Evolutionary conservation across 2,797 vertebrate genomes (phyloP).

Genomic region (Leontopithecus rosalia): DNA sequence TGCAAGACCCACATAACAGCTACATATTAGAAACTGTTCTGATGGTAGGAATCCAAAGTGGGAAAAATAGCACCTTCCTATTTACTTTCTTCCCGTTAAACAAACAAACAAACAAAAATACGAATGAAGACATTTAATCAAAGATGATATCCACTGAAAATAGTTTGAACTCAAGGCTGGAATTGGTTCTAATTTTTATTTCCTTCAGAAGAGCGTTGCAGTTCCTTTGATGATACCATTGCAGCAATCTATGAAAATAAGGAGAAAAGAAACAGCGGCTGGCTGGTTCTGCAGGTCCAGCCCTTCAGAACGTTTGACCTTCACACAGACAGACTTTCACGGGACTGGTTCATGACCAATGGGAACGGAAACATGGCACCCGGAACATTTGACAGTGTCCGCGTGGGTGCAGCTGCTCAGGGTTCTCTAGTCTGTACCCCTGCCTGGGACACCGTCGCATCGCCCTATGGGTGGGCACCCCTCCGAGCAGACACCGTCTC

Average conservation of each 20-base stretch:
- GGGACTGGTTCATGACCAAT: background rate
- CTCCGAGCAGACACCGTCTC: background rate
- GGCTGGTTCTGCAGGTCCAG: background rate
- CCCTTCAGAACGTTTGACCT: background rate
- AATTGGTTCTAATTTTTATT: background rate
- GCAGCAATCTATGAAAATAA: background rate
- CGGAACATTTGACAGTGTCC: rapidly evolving
- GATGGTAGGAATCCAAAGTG: background rate
- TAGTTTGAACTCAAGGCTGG: background rate
- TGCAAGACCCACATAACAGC: background rate
- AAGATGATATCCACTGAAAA: background rate
- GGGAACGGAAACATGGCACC: rapidly evolving
- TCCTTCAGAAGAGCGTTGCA: background rate
- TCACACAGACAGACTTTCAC: background rate
- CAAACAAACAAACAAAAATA: background rate
- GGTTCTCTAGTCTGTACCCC: background rate
- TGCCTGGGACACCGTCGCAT: background rate
- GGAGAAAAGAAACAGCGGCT: background rate
- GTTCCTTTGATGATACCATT: too few species aligned
- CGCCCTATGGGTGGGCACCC: rapidly evolving
- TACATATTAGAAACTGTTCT: background rate
- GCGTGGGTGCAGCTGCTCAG: rapidly evolving
- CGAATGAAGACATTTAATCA: background rate
- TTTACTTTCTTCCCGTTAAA: background rate
- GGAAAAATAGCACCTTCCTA: rapidly evolving